Conservation (phyloP, 2,797 vertebrate species). For the Botia almorhae region DNA sequence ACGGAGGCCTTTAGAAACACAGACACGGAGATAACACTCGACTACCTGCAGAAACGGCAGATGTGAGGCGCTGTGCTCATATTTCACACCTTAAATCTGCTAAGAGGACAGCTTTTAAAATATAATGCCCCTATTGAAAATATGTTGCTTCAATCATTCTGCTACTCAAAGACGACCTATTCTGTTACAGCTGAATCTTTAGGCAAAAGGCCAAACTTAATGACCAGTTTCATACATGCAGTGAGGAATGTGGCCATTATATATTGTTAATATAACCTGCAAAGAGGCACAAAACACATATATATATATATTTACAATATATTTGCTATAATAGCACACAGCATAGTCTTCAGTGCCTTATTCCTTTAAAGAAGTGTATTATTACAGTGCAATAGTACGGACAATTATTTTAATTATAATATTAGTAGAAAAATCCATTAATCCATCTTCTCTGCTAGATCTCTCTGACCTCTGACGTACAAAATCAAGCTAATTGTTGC, state of each 20-base stretch:
- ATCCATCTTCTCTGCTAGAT: too few relatives aligned
- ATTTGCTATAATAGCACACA: too few relatives aligned
- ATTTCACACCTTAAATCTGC: conserved; percentile 31
- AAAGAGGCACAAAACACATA: too few relatives aligned
- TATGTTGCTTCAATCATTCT: neutral
- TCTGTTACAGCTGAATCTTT: neutral
- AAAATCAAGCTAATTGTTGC: too few relatives aligned
- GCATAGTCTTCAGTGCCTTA: too few relatives aligned
- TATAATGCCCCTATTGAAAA: neutral
- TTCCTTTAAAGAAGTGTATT: too few relatives aligned
- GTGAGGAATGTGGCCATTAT: neutral
- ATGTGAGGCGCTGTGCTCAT: conserved; percentile 33
- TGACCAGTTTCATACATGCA: neutral
- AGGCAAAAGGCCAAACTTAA: neutral
- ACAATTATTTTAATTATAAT: too few relatives aligned
- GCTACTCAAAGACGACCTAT: neutral
- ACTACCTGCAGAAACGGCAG: conserved; percentile 45
- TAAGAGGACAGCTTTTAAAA: conserved; percentile 4
- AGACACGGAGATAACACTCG: conserved; percentile 8
- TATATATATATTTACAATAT: too few relatives aligned
- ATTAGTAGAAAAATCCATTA: too few relatives aligned
- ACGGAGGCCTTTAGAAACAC: conserved; percentile 57
- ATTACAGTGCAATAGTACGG: too few relatives aligned
- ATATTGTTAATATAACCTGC: neutral
- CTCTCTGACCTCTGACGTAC: too few relatives aligned